Evolutionary conservation across 2,797 vertebrate genomes (phyloP).

Genomic region (Lagorchestes hirsutus): DNA sequence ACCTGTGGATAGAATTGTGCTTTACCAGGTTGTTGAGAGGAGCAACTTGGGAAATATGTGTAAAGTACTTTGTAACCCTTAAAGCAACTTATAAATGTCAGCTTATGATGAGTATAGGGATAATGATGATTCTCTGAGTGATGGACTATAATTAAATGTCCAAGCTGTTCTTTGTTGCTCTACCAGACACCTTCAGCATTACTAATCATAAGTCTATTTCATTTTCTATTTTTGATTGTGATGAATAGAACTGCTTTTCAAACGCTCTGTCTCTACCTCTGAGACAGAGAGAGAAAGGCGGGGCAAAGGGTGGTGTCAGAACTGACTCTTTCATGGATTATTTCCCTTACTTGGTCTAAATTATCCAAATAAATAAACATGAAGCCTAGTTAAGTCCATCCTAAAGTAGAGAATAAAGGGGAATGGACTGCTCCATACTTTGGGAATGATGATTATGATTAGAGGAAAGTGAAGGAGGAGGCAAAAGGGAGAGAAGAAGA

Average conservation of each 20-base stretch:
- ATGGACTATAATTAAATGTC: neutral
- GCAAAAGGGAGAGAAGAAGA: conserved; percentile 14
- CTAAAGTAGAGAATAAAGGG: conserved; percentile 47
- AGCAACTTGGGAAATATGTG: neutral
- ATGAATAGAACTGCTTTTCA: neutral
- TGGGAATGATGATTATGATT: conserved; percentile 39
- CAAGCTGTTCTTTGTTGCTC: neutral
- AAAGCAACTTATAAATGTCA: neutral
- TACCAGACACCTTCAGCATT: conserved; percentile 9
- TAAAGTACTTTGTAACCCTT: neutral
- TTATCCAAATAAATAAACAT: conserved; percentile 31
- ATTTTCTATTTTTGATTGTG: neutral
- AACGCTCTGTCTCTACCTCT: neutral
- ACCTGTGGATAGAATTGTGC: no score
- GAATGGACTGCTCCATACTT: conserved; percentile 9
- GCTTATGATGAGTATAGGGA: neutral
- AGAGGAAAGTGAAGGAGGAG: conserved; percentile 38
- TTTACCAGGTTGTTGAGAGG: neutral
- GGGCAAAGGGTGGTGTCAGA: neutral
- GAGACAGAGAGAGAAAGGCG: neutral
- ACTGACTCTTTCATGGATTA: neutral
- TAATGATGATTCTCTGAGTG: conserved; percentile 6
- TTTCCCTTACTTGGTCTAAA: conserved; percentile 36
- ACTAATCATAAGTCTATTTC: conserved; percentile 13
- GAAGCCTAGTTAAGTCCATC: neutral